phyloP scores from a whole-genome alignment of 1,140 invertebrate species.

The Microplitis mediator region DNA sequence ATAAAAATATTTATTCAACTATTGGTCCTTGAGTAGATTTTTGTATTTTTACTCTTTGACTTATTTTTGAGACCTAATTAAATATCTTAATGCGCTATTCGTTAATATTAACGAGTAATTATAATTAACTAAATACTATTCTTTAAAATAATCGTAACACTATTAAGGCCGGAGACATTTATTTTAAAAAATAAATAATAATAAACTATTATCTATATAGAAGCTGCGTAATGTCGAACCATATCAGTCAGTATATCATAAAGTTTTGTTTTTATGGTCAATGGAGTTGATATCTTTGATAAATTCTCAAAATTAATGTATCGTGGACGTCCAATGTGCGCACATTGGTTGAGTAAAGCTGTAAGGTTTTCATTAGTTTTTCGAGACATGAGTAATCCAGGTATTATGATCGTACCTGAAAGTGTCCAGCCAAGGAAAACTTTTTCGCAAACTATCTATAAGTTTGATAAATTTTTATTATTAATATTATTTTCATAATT shows the following conservation, averaged over 20 bases:
- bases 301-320: slow-evolving; percentile 36
- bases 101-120: background rate
- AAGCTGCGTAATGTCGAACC: slow-evolving; percentile 43
- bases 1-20: too few species aligned
- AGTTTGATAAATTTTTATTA: background rate
- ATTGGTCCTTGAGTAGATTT: too few species aligned
- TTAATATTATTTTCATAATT: background rate
- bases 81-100: background rate
- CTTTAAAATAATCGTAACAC: background rate
- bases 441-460: slow-evolving; percentile 68
- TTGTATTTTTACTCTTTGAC: too few species aligned
- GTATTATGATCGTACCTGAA: slow-evolving; percentile 66
- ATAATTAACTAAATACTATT: background rate
- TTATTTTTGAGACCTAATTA: too few species aligned
- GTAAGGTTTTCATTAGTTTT: slow-evolving; percentile 64
- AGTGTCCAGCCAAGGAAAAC: slow-evolving; percentile 69
- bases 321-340: slow-evolving; percentile 59
- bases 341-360: slow-evolving; percentile 64
- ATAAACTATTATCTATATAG: slow-evolving; percentile 23
- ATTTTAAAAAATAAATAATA: background rate
- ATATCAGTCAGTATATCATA: slow-evolving; percentile 63
- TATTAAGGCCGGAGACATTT: slow-evolving; percentile 13
- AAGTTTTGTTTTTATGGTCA: slow-evolving; percentile 58
- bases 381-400: slow-evolving; percentile 66
- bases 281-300: slow-evolving; percentile 54